A percentile compares a stretch with the other conserved stretches of the same genome.
phyloP scores from a whole-genome alignment of 1,140 invertebrate species.

The Pollicipes pollicipes region DNA sequence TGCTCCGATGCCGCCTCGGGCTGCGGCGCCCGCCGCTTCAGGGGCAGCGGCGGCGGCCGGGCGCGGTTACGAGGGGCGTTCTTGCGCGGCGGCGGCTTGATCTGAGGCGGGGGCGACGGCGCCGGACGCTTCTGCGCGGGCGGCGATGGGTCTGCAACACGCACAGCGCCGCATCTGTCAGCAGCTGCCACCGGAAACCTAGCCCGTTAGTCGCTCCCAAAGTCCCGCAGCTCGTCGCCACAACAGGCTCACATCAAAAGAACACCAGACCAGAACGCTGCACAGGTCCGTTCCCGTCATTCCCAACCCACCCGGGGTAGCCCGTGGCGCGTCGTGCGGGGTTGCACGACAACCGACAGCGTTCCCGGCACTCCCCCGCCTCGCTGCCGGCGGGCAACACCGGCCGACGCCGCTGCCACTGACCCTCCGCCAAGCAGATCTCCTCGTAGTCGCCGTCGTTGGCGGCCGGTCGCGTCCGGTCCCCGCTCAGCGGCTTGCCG shows the following conservation, averaged over 20 bases:
- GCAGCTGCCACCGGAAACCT: no score
- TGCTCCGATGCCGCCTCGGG: not conserved
- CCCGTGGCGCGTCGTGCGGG: constrained; percentile 13
- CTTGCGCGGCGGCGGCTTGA: no score
- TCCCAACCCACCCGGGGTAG: no score
- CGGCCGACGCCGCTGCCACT: constrained; percentile 27
- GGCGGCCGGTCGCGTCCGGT: no score
- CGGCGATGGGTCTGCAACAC: not conserved
- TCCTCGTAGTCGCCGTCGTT: constrained; percentile 20
- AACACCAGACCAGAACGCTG: no score
- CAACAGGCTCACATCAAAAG: no score
- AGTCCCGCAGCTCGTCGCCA: no score
- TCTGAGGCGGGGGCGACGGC: not conserved
- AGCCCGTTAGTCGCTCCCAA: no score
- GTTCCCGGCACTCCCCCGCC: not conserved
- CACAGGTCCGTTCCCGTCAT: no score
- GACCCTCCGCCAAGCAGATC: constrained; percentile 22
- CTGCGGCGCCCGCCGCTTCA: not conserved
- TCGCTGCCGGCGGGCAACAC: constrained; percentile 26
- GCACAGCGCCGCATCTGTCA: no score
- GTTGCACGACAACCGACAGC: not conserved
- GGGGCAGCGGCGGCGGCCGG: not conserved
- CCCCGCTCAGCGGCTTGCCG: constrained; percentile 25
- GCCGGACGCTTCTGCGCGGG: not conserved
- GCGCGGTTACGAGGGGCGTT: no score